Conservation (phyloP, 2,888 invertebrate genomes). For the Plusia festucae region DNA sequence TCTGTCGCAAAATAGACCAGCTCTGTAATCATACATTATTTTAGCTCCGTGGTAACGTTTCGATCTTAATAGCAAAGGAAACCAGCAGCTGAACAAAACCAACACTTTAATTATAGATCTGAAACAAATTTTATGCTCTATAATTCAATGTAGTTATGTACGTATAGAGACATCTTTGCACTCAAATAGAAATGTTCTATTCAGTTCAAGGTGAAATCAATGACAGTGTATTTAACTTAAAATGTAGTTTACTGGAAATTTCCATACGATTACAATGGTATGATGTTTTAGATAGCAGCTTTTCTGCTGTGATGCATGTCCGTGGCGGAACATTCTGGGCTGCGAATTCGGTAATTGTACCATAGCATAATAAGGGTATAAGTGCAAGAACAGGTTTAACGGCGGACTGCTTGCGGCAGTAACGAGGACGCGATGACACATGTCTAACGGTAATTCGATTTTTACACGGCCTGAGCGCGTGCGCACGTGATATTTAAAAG, state of each 20-base stretch:
- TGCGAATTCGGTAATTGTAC: constrained; percentile 75
- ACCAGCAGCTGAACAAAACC: constrained; percentile 8
- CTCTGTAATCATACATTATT: constrained; percentile 50
- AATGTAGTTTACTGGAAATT: constrained; percentile 35
- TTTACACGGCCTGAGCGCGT: constrained; percentile 71
- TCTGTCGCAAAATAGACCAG: constrained; percentile 58
- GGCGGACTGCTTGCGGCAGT: constrained; percentile 69
- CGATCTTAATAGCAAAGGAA: constrained; percentile 9
- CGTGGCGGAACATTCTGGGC: constrained; percentile 48
- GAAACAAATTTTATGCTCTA: constrained; percentile 16
- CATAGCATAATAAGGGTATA: constrained; percentile 76
- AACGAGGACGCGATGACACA: constrained; percentile 87
- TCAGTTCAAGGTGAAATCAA: constrained; percentile 57
- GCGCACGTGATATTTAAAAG: constrained; percentile 70
- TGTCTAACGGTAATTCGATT: constrained; percentile 86
- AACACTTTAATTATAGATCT: constrained; percentile 12
- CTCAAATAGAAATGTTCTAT: constrained; percentile 39
- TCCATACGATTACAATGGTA: constrained; percentile 32
- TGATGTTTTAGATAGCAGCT: constrained; percentile 12
- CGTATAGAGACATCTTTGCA: constrained; percentile 31
- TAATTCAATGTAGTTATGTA: constrained; percentile 21
- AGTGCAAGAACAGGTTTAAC: constrained; percentile 81
- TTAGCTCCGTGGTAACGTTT: constrained; percentile 15
- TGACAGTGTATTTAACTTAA: constrained; percentile 37
- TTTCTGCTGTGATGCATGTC: constrained; percentile 12